Percentiles rank a stretch among this genome's conserved stretches.
phyloP scores from a whole-genome alignment of 2,797 vertebrate genomes.

The Meda fulgida region DNA sequence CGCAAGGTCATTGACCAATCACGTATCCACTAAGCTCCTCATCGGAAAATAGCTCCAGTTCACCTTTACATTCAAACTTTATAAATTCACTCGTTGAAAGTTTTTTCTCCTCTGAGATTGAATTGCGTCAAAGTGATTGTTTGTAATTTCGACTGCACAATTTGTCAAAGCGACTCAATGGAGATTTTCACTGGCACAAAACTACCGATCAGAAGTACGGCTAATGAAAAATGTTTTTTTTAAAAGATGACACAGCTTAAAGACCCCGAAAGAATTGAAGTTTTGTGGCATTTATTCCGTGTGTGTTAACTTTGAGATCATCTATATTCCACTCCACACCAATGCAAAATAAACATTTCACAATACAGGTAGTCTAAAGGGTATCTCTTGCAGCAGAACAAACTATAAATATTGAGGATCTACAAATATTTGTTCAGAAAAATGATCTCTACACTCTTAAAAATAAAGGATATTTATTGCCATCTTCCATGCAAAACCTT shows the following conservation, averaged over 20 bases:
- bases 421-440: neutral
- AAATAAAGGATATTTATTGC: neutral
- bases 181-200: constrained; percentile 18
- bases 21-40: neutral
- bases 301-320: neutral
- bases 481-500: neutral
- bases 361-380: no score
- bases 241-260: neutral
- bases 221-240: neutral
- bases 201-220: constrained; percentile 1
- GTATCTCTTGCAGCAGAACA: neutral
- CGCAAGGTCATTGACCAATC: neutral
- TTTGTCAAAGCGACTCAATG: neutral
- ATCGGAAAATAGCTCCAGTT: neutral
- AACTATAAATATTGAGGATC: neutral
- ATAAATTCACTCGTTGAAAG: neutral
- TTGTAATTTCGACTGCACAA: constrained; percentile 3
- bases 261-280: neutral
- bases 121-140: constrained; percentile 3
- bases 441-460: neutral
- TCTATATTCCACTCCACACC: neutral
- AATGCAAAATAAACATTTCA: no score
- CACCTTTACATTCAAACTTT: constrained; percentile 10
- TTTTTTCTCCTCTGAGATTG: neutral
- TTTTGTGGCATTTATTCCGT: neutral